Evolutionary conservation across 2,797 vertebrate genomes (phyloP).

Genomic region (Spheniscus humboldti): DNA sequence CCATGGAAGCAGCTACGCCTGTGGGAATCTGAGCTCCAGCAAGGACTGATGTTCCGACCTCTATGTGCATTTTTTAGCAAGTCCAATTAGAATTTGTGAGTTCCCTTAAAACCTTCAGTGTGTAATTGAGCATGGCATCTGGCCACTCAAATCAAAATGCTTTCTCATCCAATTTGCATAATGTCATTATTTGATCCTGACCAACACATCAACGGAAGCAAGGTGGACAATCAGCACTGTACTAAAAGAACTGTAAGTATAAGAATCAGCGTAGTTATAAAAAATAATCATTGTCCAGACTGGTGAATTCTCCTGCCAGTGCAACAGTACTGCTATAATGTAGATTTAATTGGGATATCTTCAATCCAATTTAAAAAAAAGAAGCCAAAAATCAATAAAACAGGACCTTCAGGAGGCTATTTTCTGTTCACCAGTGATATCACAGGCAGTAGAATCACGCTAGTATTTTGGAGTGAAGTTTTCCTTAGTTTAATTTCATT

Average conservation of each 20-base stretch:
- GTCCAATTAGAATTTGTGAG: background rate
- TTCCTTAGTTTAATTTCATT: background rate
- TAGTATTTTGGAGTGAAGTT: background rate
- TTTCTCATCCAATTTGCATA: background rate
- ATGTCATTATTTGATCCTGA: background rate
- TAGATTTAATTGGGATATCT: background rate
- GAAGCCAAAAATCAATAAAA: background rate
- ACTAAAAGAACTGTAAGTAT: background rate
- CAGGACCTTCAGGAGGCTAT: background rate
- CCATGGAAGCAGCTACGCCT: background rate
- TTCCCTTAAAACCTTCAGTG: background rate
- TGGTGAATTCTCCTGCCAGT: background rate
- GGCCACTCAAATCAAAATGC: background rate
- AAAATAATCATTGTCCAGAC: background rate
- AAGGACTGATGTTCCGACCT: background rate
- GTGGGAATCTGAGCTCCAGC: background rate
- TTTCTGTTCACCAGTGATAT: background rate
- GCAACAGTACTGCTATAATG: background rate
- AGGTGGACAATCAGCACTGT: background rate
- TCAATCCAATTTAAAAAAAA: background rate
- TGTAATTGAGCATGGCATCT: background rate
- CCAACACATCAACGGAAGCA: background rate
- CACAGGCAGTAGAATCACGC: background rate
- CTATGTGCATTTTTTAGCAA: background rate
- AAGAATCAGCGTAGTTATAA: background rate